phyloP scores from a whole-genome alignment of 2,888 invertebrate genomes.

The Globia sparganii region DNA sequence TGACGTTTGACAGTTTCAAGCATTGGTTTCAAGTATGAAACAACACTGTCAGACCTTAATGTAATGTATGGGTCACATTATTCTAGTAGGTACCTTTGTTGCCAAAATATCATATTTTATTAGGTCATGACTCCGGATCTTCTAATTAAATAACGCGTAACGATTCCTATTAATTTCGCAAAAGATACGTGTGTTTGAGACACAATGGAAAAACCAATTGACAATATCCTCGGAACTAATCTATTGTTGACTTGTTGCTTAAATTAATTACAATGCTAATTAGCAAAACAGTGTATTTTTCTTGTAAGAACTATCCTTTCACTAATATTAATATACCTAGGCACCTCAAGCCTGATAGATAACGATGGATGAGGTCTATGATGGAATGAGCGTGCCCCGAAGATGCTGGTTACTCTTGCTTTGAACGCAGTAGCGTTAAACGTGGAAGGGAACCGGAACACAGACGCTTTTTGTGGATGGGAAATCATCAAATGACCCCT shows the following conservation, averaged over 20 bases:
- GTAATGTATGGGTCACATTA: not conserved
- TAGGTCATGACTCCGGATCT: slow-evolving; percentile 39
- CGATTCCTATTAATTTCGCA: slow-evolving; percentile 8
- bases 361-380: too few species aligned
- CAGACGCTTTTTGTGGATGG: too few species aligned
- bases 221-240: slow-evolving; percentile 43
- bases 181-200: slow-evolving; percentile 23
- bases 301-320: not conserved
- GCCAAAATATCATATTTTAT: not conserved
- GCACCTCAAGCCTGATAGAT: too few species aligned
- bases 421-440: not conserved
- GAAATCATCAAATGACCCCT: too few species aligned
- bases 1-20: too few species aligned
- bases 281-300: not conserved
- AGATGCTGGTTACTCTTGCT: not conserved
- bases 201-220: slow-evolving; percentile 48
- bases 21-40: too few species aligned
- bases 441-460: too few species aligned
- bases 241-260: not conserved
- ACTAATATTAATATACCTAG: not conserved
- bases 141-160: slow-evolving; percentile 6
- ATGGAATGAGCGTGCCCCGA: too few species aligned
- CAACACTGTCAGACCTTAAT: too few species aligned
- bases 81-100: not conserved
- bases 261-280: slow-evolving; percentile 28